These are phyloP conservation scores for Varroa destructor DNA, from an alignment of 1,140 invertebrate genomes.

Conservation along the genomic window DNA sequence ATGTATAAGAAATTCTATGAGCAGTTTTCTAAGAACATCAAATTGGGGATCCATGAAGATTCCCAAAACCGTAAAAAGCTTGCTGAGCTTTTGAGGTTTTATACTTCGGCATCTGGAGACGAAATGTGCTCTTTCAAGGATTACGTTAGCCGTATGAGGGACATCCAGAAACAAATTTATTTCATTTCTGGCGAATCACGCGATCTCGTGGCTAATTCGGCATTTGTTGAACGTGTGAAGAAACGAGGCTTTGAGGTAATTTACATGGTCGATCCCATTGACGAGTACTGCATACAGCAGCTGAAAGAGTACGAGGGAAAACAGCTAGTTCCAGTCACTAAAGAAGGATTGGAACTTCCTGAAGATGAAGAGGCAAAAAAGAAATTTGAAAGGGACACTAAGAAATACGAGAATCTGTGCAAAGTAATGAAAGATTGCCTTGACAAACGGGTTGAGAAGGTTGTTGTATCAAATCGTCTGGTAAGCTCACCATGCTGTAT, in stretches of 20 bases:
- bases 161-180: conserved; percentile 93
- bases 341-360: conserved; percentile 89
- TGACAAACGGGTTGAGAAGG: conserved; percentile 93
- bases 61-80: conserved; percentile 83
- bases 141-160: conserved; percentile 93
- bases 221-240: conserved; percentile 92
- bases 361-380: conserved; percentile 94
- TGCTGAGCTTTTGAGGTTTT: conserved; percentile 76
- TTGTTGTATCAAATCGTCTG: conserved; percentile 70
- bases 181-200: conserved; percentile 93
- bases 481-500: conserved; percentile 96
- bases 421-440: conserved; percentile 97
- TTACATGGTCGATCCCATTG: conserved; percentile 97
- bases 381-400: conserved; percentile 85
- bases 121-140: conserved; percentile 83
- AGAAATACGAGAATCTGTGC: conserved; percentile 82
- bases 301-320: conserved; percentile 96
- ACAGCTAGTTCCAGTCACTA: conserved; percentile 85
- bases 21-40: conserved; percentile 94
- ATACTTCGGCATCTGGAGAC: conserved; percentile 85
- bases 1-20: conserved; percentile 98
- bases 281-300: conserved; percentile 96
- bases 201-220: conserved; percentile 88
- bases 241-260: conserved; percentile 94
- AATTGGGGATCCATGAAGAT: conserved; percentile 95